Evolutionary conservation across 2,797 vertebrate species (phyloP).

Genomic region (Acanthurus lineatus): DNA sequence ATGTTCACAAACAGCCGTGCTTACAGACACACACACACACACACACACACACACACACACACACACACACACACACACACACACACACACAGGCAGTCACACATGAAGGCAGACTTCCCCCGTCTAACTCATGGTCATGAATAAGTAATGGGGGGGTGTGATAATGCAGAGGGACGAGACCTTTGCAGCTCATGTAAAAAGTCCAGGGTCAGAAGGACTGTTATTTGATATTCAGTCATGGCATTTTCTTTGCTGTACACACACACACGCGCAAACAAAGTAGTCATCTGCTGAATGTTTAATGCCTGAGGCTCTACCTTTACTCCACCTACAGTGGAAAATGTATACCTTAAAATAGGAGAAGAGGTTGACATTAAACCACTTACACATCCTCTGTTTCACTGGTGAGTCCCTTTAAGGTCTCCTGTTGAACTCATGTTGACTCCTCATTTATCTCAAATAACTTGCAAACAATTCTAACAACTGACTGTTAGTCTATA

Average conservation of each 20-base stretch:
- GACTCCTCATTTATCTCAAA: conserved; percentile 18
- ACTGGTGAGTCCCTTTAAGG: conserved; percentile 11
- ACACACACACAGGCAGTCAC: neutral
- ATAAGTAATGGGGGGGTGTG: conserved; percentile 68
- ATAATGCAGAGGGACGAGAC: conserved; percentile 66
- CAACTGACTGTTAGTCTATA: neutral
- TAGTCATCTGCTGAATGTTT: conserved; percentile 74
- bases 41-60: too few species aligned
- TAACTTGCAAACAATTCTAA: neutral
- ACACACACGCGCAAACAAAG: conserved; percentile 21
- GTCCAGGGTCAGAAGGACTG: conserved; percentile 72
- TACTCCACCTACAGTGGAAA: conserved; percentile 57
- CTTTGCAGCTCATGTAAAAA: conserved; percentile 73
- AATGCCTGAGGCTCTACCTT: conserved; percentile 57
- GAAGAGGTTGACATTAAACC: conserved; percentile 52
- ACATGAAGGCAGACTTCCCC: conserved; percentile 16
- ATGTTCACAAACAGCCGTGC: too few species aligned
- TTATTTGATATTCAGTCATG: conserved; percentile 80
- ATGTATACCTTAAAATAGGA: conserved; percentile 56
- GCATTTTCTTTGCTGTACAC: conserved; percentile 65
- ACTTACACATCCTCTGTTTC: conserved; percentile 26
- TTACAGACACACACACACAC: neutral
- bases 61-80: too few species aligned
- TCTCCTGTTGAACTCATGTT: conserved; percentile 16
- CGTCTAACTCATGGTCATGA: conserved; percentile 57